Evolutionary conservation across 1,140 invertebrate species (phyloP).

Genomic region (Venustaconcha ellipsiformis): DNA sequence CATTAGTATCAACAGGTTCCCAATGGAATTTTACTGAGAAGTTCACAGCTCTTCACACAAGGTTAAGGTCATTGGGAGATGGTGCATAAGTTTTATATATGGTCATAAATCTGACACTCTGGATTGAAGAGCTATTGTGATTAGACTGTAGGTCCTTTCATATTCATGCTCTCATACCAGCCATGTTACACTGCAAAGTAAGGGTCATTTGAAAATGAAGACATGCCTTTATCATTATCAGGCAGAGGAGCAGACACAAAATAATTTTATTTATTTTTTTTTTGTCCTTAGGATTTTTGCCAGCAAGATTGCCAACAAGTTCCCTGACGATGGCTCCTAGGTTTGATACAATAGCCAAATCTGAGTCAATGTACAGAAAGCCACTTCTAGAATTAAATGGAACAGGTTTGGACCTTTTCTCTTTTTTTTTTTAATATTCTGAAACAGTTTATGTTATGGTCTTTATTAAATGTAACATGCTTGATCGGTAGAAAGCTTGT

Average conservation of each 20-base stretch:
- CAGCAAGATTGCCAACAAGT: conserved; percentile 84
- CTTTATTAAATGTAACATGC: too few species aligned
- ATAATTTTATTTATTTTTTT: neutral
- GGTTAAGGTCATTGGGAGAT: neutral
- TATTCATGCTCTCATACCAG: neutral
- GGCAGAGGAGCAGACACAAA: neutral
- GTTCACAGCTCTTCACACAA: neutral
- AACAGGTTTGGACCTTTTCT: conserved; percentile 23
- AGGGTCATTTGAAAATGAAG: neutral
- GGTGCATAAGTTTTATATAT: too few species aligned
- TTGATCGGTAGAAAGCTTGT: too few species aligned
- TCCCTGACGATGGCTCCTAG: conserved; percentile 93
- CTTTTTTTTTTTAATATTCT: too few species aligned
- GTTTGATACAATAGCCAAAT: conserved; percentile 70
- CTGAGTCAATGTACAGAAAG: conserved; percentile 46
- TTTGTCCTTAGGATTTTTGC: conserved; percentile 79
- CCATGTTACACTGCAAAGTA: neutral
- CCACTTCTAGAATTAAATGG: conserved; percentile 67
- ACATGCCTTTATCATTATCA: neutral
- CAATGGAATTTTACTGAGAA: too few species aligned
- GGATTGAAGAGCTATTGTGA: neutral
- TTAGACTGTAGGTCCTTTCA: neutral
- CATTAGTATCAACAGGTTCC: too few species aligned
- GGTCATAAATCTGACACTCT: neutral
- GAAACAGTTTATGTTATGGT: too few species aligned